These are phyloP conservation scores for Eilema depressum DNA, from an alignment of 2,888 invertebrate genomes.

Conservation along the genomic window DNA sequence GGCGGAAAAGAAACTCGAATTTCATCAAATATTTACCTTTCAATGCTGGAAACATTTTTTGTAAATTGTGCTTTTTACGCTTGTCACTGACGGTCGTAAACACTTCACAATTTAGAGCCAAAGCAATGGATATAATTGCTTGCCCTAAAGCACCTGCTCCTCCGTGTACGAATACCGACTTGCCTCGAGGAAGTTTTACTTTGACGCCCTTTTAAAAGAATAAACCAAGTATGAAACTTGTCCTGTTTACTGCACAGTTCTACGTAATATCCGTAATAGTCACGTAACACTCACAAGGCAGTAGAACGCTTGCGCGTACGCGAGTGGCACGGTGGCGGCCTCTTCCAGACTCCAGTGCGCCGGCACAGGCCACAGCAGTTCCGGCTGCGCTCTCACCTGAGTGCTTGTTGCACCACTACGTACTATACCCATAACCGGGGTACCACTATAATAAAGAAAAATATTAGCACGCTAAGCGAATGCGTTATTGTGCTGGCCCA, in stretches of 20 bases:
- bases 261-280: no score
- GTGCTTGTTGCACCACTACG: constrained; percentile 82
- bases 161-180: constrained; percentile 58
- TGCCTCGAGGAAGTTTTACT: not conserved
- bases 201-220: constrained; percentile 9
- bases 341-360: constrained; percentile 90
- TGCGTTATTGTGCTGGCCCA: no score
- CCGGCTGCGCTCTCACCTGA: no score
- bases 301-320: constrained; percentile 87
- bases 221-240: not conserved
- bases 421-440: constrained; percentile 88
- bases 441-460: constrained; percentile 64
- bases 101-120: constrained; percentile 62
- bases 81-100: constrained; percentile 68
- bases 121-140: constrained; percentile 65
- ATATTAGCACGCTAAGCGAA: not conserved
- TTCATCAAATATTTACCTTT: constrained; percentile 53
- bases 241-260: no score
- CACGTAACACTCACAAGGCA: constrained; percentile 56
- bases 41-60: constrained; percentile 65
- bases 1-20: no score
- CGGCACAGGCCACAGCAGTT: constrained; percentile 92
- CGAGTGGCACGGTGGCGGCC: constrained; percentile 92
- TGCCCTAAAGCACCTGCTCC: constrained; percentile 73
- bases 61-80: constrained; percentile 65